phyloP scores from a whole-genome alignment of 2,113 vertebrate species.

The Oreotrochilus melanogaster region DNA sequence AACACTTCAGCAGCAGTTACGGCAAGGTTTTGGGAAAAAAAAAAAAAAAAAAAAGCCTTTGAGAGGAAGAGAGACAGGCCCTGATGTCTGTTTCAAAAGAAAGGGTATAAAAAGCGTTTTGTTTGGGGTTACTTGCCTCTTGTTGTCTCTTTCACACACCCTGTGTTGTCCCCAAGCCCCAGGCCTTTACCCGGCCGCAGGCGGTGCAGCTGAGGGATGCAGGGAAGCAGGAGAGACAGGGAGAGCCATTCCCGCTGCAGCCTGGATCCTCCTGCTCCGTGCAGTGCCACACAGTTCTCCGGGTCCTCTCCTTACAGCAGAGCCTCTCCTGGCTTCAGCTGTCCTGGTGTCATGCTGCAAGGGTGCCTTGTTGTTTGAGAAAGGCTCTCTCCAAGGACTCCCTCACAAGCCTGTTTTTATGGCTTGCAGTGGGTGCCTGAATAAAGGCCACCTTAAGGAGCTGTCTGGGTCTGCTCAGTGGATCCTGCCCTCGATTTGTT shows the following conservation, averaged over 20 bases:
- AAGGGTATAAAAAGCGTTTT: background rate
- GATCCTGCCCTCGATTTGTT: fast-evolving
- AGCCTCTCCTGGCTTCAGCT: background rate
- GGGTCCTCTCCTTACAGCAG: background rate
- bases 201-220: background rate
- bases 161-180: background rate
- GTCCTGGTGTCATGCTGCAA: background rate
- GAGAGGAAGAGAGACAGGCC: background rate
- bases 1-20: background rate
- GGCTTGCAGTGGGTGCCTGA: background rate
- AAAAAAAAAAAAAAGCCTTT: background rate
- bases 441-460: background rate
- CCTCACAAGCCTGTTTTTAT: background rate
- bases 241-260: background rate
- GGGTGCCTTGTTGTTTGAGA: background rate
- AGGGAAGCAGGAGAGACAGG: background rate
- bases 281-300: background rate
- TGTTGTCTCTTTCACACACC: background rate
- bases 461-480: background rate
- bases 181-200: fast-evolving
- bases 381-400: background rate
- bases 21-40: background rate
- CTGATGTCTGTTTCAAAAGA: background rate
- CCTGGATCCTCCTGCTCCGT: background rate
- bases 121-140: background rate